These are phyloP conservation scores for Oxycera nigricornis DNA, from an alignment of 2,888 invertebrate genomes.

Conservation along the genomic window DNA sequence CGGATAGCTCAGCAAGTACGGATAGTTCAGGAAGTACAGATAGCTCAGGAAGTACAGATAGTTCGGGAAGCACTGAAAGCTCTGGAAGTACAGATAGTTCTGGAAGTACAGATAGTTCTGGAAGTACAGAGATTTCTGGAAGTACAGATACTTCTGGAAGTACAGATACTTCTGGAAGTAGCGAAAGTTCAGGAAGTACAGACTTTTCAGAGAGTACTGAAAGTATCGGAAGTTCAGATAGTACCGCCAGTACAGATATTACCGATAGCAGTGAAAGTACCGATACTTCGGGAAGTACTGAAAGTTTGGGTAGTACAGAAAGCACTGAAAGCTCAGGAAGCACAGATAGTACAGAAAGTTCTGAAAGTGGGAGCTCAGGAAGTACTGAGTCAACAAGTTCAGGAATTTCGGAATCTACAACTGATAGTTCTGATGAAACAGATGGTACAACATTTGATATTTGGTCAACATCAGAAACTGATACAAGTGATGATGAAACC, in stretches of 20 bases:
- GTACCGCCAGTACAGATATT: background rate
- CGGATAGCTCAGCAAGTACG: slow-evolving; percentile 9
- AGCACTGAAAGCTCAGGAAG: slow-evolving; percentile 39
- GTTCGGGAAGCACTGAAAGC: background rate
- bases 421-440: slow-evolving; percentile 48
- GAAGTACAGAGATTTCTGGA: background rate
- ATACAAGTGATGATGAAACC: slow-evolving; percentile 56
- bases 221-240: background rate
- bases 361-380: slow-evolving; percentile 45
- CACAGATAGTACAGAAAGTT: background rate
- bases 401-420: slow-evolving; percentile 26
- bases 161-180: slow-evolving; percentile 27
- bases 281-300: background rate
- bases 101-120: background rate
- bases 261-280: background rate
- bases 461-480: slow-evolving; percentile 55
- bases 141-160: background rate
- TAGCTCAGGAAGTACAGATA: slow-evolving; percentile 46
- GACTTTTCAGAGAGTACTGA: background rate
- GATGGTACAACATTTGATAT: slow-evolving; percentile 56
- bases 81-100: slow-evolving; percentile 15
- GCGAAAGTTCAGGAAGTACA: background rate
- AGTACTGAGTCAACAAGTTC: background rate
- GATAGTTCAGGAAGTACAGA: background rate
- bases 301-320: slow-evolving; percentile 3